phyloP scores from a whole-genome alignment of 2,888 invertebrate genomes.

The Ochropacha duplaris region DNA sequence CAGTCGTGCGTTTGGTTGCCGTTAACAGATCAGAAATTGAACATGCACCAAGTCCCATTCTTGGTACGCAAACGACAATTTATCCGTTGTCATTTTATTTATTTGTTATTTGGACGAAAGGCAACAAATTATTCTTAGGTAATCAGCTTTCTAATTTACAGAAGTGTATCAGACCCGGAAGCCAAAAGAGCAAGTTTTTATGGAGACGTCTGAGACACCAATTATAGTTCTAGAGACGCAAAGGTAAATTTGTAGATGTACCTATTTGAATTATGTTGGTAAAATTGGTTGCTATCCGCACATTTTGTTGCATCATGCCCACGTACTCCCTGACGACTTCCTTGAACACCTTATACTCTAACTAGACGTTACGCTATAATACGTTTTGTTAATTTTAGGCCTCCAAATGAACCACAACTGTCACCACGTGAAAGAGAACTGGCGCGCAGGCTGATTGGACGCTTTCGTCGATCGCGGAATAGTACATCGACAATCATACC shows the following conservation, averaged over 20 bases:
- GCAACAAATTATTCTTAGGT: not conserved
- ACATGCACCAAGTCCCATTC: constrained; percentile 52
- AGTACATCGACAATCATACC: constrained; percentile 41
- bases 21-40: constrained; percentile 63
- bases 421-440: constrained; percentile 62
- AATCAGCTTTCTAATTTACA: constrained; percentile 30
- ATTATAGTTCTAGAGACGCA: constrained; percentile 66
- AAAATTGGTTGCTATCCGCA: too few relatives aligned
- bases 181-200: constrained; percentile 49
- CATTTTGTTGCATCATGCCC: too few relatives aligned
- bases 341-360: too few relatives aligned
- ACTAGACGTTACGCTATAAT: too few relatives aligned
- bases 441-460: constrained; percentile 63
- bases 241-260: constrained; percentile 38
- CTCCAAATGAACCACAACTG: constrained; percentile 56
- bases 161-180: constrained; percentile 58
- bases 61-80: constrained; percentile 38
- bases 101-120: too few relatives aligned
- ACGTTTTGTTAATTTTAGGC: constrained; percentile 33
- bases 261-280: too few relatives aligned
- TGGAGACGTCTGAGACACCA: constrained; percentile 56
- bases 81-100: too few relatives aligned
- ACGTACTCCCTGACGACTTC: too few relatives aligned
- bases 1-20: constrained; percentile 64
- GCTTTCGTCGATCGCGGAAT: constrained; percentile 63